Evolutionary conservation across 2,888 invertebrate species (phyloP).

Genomic region (Xanthorhoe designata): DNA sequence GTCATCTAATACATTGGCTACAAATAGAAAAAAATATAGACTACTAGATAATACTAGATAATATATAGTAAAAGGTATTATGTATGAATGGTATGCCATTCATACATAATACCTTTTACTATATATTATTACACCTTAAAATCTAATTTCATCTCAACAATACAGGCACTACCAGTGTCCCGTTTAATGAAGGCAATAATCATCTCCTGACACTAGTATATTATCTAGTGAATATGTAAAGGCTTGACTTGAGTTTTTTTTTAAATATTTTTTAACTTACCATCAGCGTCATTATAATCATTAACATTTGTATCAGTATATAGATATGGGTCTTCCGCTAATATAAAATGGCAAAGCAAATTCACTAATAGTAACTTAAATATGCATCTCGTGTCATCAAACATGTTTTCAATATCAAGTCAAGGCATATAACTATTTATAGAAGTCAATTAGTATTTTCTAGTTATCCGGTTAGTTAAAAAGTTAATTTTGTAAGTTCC

Average conservation of each 20-base stretch:
- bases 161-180: too few relatives aligned
- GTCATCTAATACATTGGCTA: neutral
- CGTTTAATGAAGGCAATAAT: too few relatives aligned
- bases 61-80: too few relatives aligned
- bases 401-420: conserved; percentile 13
- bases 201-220: too few relatives aligned
- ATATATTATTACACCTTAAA: too few relatives aligned
- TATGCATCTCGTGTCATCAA: neutral
- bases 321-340: neutral
- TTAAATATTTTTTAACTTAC: neutral
- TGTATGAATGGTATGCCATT: too few relatives aligned
- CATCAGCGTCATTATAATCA: neutral
- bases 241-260: neutral
- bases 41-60: too few relatives aligned
- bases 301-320: neutral
- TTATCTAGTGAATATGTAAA: too few relatives aligned
- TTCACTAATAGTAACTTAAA: conserved; percentile 5
- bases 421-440: neutral
- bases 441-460: conserved; percentile 17
- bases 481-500: conserved; percentile 39
- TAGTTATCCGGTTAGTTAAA: conserved; percentile 24
- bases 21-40: neutral
- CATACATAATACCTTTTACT: too few relatives aligned
- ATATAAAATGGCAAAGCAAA: neutral
- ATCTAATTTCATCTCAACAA: too few relatives aligned